A percentile compares a stretch with the other conserved stretches of the same genome.
These are phyloP conservation scores for Nezara viridula DNA, from an alignment of 2,888 invertebrate species.

Conservation along the genomic window DNA sequence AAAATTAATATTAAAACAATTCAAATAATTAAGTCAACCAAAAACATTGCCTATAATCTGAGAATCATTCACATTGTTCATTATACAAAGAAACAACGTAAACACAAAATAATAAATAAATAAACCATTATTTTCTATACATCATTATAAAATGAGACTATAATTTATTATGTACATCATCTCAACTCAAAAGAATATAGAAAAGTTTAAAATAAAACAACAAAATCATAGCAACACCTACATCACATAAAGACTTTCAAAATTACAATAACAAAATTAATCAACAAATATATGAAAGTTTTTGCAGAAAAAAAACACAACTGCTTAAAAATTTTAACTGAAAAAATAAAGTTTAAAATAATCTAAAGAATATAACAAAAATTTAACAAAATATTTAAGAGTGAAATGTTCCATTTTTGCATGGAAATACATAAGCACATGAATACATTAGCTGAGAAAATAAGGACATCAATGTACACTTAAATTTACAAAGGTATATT, in stretches of 20 bases:
- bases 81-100: no score
- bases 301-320: neutral
- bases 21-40: no score
- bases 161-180: neutral
- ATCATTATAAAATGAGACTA: neutral
- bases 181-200: neutral
- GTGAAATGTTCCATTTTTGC: neutral
- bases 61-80: no score
- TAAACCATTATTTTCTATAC: neutral
- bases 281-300: neutral
- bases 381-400: neutral
- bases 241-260: neutral
- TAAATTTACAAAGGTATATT: neutral
- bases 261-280: neutral
- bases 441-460: neutral
- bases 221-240: neutral
- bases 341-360: neutral
- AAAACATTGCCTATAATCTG: no score
- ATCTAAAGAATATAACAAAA: neutral
- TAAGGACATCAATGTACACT: neutral
- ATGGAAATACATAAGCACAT: neutral
- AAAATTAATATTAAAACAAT: no score
- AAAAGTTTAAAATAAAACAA: neutral
- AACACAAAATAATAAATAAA: neutral
- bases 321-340: neutral